phyloP scores from a whole-genome alignment of 1,140 invertebrate species.

The Bombus superbus region DNA sequence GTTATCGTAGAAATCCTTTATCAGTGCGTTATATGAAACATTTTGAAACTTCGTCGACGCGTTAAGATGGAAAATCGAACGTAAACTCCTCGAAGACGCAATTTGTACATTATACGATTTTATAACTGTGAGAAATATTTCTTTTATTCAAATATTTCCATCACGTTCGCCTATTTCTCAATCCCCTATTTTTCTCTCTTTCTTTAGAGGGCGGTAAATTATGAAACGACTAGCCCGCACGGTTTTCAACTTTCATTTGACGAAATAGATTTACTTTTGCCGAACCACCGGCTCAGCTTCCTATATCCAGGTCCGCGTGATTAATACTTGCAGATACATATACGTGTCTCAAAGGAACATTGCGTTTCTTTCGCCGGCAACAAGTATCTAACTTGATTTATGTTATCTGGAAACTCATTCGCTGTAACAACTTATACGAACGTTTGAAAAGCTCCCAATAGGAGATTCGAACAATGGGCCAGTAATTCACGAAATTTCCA shows the following conservation, averaged over 20 bases:
- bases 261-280: not conserved
- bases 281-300: too few species aligned
- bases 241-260: not conserved
- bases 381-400: not conserved
- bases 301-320: too few species aligned
- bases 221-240: not conserved
- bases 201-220: too few species aligned
- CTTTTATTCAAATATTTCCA: too few species aligned
- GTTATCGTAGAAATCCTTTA: not conserved
- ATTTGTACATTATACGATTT: too few species aligned
- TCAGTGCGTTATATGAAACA: not conserved
- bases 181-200: too few species aligned
- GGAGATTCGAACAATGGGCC: not conserved
- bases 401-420: not conserved
- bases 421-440: not conserved
- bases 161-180: too few species aligned
- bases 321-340: not conserved
- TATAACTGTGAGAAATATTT: too few species aligned
- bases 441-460: not conserved
- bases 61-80: too few species aligned
- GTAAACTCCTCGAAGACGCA: too few species aligned
- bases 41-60: too few species aligned
- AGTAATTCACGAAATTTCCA: constrained; percentile 15
- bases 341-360: not conserved
- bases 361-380: not conserved